phyloP scores from a whole-genome alignment of 2,888 invertebrate genomes.

The Ypsolopha sequella region DNA sequence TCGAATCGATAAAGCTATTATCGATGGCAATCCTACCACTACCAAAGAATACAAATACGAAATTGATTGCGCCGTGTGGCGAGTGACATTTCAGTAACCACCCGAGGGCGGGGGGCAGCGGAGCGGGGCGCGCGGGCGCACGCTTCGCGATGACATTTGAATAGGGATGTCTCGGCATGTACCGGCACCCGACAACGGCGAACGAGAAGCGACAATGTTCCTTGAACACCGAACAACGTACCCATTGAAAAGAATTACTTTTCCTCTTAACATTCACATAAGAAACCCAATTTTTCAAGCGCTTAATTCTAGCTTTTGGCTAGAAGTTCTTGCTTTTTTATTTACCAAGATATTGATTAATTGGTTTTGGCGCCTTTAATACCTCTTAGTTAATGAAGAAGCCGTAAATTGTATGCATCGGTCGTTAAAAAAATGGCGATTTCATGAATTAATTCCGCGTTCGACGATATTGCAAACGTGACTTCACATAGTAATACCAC shows the following conservation, averaged over 20 bases:
- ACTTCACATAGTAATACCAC: constrained; percentile 26
- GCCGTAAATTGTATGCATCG: too few species aligned
- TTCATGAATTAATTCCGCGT: constrained; percentile 5
- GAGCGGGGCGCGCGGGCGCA: constrained; percentile 21
- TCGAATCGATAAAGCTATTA: constrained; percentile 52
- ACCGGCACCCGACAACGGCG: constrained; percentile 55
- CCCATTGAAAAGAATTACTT: constrained; percentile 63
- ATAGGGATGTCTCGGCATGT: constrained; percentile 65
- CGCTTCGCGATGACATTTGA: constrained; percentile 63
- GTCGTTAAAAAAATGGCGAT: background rate
- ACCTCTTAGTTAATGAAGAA: too few species aligned
- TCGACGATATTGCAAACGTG: constrained; percentile 24
- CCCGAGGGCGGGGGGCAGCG: constrained; percentile 17
- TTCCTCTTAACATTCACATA: constrained; percentile 43
- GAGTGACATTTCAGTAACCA: constrained; percentile 63
- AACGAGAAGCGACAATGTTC: constrained; percentile 66
- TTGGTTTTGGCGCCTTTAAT: too few species aligned
- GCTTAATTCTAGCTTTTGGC: constrained; percentile 12
- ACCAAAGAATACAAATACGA: constrained; percentile 65
- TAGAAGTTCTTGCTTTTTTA: background rate
- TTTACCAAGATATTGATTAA: too few species aligned
- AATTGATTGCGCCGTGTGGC: constrained; percentile 69
- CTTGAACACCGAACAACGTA: constrained; percentile 52
- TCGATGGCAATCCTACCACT: constrained; percentile 26
- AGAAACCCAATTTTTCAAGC: constrained; percentile 43